phyloP scores from a whole-genome alignment of 2,797 vertebrate genomes.

The Labroides dimidiatus region DNA sequence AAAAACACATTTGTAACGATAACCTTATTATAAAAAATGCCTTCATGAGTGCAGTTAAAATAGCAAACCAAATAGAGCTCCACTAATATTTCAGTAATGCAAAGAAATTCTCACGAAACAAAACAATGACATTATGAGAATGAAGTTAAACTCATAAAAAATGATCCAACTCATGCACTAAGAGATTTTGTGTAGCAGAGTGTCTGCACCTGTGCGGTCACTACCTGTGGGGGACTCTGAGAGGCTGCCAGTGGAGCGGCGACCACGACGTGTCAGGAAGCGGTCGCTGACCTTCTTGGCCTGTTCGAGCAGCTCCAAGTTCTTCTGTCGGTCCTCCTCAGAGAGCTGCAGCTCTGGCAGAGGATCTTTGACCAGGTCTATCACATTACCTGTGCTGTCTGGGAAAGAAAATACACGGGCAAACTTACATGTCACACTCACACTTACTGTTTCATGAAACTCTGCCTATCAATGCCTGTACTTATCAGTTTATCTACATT shows the following conservation, averaged over 20 bases:
- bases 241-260: conserved; percentile 91
- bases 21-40: neutral
- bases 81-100: neutral
- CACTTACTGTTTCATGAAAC: neutral
- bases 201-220: neutral
- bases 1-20: neutral
- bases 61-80: neutral
- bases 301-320: conserved; percentile 95
- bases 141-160: neutral
- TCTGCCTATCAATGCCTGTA: neutral
- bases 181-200: neutral
- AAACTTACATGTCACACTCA: neutral
- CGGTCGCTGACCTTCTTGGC: conserved; percentile 95
- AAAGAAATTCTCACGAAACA: neutral
- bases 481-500: neutral
- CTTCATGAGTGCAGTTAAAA: neutral
- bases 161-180: neutral
- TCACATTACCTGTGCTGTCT: conserved; percentile 92
- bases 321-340: conserved; percentile 95
- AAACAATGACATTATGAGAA: neutral
- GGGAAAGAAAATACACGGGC: conserved; percentile 22
- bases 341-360: conserved; percentile 93
- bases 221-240: conserved; percentile 89
- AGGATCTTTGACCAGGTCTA: conserved; percentile 93
- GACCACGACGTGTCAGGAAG: conserved; percentile 92